Evolutionary conservation across 2,113 vertebrate genomes (phyloP).

Genomic region (Toxotes jaculatrix): DNA sequence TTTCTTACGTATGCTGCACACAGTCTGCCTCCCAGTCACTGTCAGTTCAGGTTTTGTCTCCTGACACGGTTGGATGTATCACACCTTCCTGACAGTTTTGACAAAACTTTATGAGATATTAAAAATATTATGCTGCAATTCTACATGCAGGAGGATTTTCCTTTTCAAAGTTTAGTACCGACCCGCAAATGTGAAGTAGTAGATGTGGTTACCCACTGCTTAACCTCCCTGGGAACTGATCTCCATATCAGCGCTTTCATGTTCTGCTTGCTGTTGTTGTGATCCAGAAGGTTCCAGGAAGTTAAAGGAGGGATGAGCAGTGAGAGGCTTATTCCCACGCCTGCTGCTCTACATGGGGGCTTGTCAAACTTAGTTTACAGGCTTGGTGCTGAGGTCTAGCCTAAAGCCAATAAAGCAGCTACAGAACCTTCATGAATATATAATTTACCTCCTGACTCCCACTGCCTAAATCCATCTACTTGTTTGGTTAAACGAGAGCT

Average conservation of each 20-base stretch:
- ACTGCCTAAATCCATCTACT: constrained; percentile 46
- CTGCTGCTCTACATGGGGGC: constrained; percentile 48
- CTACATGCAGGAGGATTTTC: constrained; percentile 19
- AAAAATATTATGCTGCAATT: background rate
- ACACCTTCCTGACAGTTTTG: constrained; percentile 11
- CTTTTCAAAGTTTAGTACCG: constrained; percentile 29
- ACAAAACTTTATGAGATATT: constrained; percentile 33
- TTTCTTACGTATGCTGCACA: constrained; percentile 11
- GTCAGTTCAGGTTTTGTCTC: constrained; percentile 28
- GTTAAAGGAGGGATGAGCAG: constrained; percentile 41
- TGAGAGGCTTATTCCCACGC: constrained; percentile 57
- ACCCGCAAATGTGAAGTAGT: background rate
- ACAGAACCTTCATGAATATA: constrained; percentile 65
- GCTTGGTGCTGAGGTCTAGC: constrained; percentile 38
- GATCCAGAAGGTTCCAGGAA: constrained; percentile 57
- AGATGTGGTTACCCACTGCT: constrained; percentile 35
- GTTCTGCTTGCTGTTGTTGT: constrained; percentile 55
- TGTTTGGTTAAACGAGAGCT: constrained; percentile 59
- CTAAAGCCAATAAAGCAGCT: constrained; percentile 59
- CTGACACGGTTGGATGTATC: constrained; percentile 10
- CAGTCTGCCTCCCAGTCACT: constrained; percentile 15
- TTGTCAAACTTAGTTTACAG: constrained; percentile 67
- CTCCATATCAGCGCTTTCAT: constrained; percentile 58
- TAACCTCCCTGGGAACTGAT: constrained; percentile 65
- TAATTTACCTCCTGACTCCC: constrained; percentile 55